Conservation (phyloP, 35 echinoderm and acorn worm genomes). For the Eucidaris tribuloides region DNA sequence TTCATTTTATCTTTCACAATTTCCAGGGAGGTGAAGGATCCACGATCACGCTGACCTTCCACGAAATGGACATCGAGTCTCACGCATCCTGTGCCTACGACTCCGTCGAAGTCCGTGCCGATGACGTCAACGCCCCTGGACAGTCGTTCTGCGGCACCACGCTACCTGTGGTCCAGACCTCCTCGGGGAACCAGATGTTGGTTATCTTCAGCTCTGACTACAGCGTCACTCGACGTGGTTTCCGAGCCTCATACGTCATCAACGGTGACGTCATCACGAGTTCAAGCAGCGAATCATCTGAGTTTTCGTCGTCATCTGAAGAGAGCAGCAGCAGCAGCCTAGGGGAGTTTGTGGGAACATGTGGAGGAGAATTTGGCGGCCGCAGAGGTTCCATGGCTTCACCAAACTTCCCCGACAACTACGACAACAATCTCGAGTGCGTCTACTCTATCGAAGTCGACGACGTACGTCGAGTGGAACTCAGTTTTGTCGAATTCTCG, state of each 20-base stretch:
- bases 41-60: constrained; percentile 19
- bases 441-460: constrained; percentile 17
- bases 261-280: too few species aligned
- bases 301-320: too few species aligned
- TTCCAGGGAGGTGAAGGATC: constrained; percentile 20
- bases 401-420: constrained; percentile 13
- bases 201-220: constrained; percentile 31
- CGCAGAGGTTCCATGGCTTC: background rate
- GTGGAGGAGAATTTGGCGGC: constrained; percentile 1
- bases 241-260: constrained; percentile 30
- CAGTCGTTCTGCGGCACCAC: constrained; percentile 30
- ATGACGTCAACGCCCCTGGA: background rate
- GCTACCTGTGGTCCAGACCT: background rate
- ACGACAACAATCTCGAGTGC: background rate
- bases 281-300: too few species aligned
- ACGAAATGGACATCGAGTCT: background rate
- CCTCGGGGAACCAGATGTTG: constrained; percentile 29
- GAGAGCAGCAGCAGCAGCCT: too few species aligned
- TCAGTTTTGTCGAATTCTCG: background rate
- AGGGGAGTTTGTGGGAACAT: background rate
- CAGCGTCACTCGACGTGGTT: constrained; percentile 15
- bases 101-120: background rate
- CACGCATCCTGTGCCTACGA: constrained; percentile 1
- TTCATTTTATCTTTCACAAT: too few species aligned
- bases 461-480: background rate